phyloP scores from a whole-genome alignment of 2,797 vertebrate genomes.

The Eulemur coronatus region DNA sequence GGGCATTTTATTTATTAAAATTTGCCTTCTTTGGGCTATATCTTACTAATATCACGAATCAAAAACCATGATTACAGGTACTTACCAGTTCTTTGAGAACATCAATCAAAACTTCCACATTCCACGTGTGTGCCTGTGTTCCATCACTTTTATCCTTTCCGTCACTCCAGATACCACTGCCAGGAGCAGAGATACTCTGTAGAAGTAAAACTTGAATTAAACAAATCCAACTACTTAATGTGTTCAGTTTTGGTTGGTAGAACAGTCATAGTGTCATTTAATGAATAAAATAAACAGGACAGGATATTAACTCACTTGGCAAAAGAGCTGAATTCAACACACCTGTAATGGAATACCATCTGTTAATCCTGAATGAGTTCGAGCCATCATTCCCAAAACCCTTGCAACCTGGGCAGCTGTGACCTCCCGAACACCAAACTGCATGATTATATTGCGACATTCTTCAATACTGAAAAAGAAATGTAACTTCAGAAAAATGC shows the following conservation, averaged over 20 bases:
- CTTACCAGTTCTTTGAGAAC: constrained; percentile 98
- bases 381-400: constrained; percentile 99
- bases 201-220: constrained; percentile 64
- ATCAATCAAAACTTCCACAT: constrained; percentile 98
- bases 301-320: not conserved
- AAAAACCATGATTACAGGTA: constrained; percentile 59
- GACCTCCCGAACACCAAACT: constrained; percentile 98
- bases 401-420: constrained; percentile 98
- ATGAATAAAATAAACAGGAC: not conserved
- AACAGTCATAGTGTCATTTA: not conserved
- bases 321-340: constrained; percentile 37
- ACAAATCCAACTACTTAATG: not conserved
- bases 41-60: not conserved
- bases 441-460: constrained; percentile 98
- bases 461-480: constrained; percentile 93
- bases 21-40: not conserved
- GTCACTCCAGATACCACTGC: constrained; percentile 99
- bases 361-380: constrained; percentile 96
- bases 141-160: constrained; percentile 99
- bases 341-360: constrained; percentile 98
- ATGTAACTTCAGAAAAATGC: constrained; percentile 47
- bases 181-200: constrained; percentile 97
- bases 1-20: not conserved
- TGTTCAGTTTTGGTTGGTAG: not conserved
- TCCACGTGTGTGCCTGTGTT: constrained; percentile 97